These are phyloP conservation scores for Cebuella pygmaea DNA, from an alignment of 2,797 vertebrate species.

Conservation along the genomic window DNA sequence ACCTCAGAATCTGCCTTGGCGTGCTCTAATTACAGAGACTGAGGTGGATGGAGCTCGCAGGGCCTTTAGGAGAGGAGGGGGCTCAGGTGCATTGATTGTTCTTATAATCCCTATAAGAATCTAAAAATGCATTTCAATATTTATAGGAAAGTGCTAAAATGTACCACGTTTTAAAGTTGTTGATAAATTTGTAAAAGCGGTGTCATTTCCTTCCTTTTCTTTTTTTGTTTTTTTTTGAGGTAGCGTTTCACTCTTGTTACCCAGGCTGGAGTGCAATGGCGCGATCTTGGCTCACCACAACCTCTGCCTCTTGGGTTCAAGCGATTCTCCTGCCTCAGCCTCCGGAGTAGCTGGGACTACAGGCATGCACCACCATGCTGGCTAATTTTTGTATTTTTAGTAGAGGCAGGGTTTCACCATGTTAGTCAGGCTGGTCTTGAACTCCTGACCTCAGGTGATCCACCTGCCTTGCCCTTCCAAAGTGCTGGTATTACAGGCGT, in stretches of 20 bases:
- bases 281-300: not conserved
- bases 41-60: not conserved
- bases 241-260: not conserved
- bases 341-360: not conserved
- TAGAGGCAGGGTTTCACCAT: not conserved
- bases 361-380: accelerated
- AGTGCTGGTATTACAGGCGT: not conserved
- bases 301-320: not conserved
- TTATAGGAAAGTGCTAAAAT: not conserved
- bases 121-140: not conserved
- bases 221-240: not conserved
- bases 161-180: not conserved
- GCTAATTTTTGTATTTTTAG: not conserved
- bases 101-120: not conserved
- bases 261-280: not conserved
- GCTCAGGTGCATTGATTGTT: not conserved
- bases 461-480: not conserved
- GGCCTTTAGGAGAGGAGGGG: not conserved
- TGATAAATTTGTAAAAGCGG: not conserved
- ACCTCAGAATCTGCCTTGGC: not conserved
- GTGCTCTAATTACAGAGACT: not conserved
- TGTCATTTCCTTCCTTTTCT: not conserved
- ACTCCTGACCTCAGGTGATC: not conserved
- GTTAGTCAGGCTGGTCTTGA: not conserved
- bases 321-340: not conserved